phyloP scores from a whole-genome alignment of 2,888 invertebrate genomes.

The Amphipoea lucens region DNA sequence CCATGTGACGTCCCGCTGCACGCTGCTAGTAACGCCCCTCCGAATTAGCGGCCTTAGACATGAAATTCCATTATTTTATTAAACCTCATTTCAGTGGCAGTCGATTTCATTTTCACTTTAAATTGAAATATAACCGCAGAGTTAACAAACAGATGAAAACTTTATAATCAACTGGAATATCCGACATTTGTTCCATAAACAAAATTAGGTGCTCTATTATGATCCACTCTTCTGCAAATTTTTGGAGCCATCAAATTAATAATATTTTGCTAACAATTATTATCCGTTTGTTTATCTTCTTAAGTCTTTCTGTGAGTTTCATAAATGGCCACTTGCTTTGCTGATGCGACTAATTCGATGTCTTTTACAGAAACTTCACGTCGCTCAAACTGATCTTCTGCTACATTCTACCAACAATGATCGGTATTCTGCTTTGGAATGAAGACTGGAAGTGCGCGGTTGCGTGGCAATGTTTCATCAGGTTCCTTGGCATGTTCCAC shows the following conservation, averaged over 20 bases:
- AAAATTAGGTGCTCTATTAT: slow-evolving; percentile 1
- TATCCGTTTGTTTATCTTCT: not conserved
- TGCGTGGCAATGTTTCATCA: slow-evolving; percentile 92
- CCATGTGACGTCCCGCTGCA: no score
- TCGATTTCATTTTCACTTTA: slow-evolving; percentile 11
- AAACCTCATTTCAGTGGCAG: slow-evolving; percentile 6
- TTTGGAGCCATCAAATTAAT: not conserved
- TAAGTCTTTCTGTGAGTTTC: not conserved
- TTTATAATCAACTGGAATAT: slow-evolving; percentile 36
- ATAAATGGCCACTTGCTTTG: not conserved
- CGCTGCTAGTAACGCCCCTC: no score
- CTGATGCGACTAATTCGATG: not conserved
- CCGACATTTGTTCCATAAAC: slow-evolving; percentile 23
- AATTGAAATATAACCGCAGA: slow-evolving; percentile 14
- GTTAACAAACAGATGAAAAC: slow-evolving; percentile 14
- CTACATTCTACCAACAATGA: slow-evolving; percentile 93
- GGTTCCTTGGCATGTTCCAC: slow-evolving; percentile 94
- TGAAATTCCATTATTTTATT: not conserved
- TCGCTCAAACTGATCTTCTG: slow-evolving; percentile 92
- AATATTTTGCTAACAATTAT: not conserved
- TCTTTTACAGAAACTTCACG: slow-evolving; percentile 90
- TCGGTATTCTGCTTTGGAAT: slow-evolving; percentile 93
- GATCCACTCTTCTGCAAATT: not conserved
- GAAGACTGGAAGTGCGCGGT: slow-evolving; percentile 93
- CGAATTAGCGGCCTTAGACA: no score